Conservation (phyloP, 92 coral and sea anemone species). For the Pocillopora meandrina region DNA sequence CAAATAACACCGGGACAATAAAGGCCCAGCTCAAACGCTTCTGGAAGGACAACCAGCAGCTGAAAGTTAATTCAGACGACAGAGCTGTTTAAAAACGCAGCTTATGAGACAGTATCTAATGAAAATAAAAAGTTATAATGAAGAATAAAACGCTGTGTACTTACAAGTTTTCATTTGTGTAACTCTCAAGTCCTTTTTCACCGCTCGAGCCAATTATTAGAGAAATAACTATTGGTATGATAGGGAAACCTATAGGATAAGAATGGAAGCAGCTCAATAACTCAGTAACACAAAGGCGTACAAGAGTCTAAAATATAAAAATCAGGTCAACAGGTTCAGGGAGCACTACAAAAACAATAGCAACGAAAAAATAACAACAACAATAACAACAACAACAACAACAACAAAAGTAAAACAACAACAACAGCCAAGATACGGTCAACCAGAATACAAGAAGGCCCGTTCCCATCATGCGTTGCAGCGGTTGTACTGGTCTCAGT, state of each 20-base stretch:
- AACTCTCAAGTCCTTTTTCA: slow-evolving; percentile 52
- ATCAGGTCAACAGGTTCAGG: no score
- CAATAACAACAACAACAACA: no score
- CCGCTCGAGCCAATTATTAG: slow-evolving; percentile 54
- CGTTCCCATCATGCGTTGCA: no score
- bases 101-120: background rate
- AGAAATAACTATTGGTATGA: slow-evolving; percentile 55
- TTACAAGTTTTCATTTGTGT: slow-evolving; percentile 68
- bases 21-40: slow-evolving; percentile 76
- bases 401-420: no score
- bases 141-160: background rate
- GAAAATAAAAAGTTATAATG: background rate
- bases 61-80: background rate
- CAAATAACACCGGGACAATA: slow-evolving; percentile 66
- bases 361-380: no score
- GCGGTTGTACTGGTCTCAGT: no score
- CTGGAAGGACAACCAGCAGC: slow-evolving; percentile 79
- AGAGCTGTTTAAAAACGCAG: background rate
- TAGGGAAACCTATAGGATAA: slow-evolving; percentile 58
- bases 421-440: no score
- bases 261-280: background rate
- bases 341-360: no score
- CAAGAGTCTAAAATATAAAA: no score
- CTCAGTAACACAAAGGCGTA: no score
- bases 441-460: no score